Evolutionary conservation across 2,888 invertebrate genomes (phyloP).

Genomic region (Archaeoteleia sp.): DNA sequence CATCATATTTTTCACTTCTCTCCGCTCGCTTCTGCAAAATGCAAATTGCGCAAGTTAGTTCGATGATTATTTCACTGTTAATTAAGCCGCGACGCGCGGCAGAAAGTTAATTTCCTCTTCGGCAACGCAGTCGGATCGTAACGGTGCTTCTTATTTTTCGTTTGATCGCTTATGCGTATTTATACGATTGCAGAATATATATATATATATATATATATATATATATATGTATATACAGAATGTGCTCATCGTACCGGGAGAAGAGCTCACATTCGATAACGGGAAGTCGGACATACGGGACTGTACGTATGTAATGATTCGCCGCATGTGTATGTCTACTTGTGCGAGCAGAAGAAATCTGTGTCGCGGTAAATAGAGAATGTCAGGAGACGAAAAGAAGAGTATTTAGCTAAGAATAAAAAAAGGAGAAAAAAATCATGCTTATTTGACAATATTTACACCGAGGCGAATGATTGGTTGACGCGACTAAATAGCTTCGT

Average conservation of each 20-base stretch:
- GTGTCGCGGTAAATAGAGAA: constrained; percentile 46
- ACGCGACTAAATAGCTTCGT: too few relatives aligned
- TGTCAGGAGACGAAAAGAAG: constrained; percentile 6
- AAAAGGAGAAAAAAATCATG: too few relatives aligned
- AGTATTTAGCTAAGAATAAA: too few relatives aligned
- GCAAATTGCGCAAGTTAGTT: too few relatives aligned
- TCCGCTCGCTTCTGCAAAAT: too few relatives aligned
- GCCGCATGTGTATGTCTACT: constrained; percentile 61
- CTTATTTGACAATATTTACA: too few relatives aligned
- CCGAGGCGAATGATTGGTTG: too few relatives aligned
- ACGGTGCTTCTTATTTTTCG: constrained; percentile 33
- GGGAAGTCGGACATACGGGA: constrained; percentile 63
- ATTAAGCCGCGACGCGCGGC: too few relatives aligned
- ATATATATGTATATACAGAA: constrained; percentile 48
- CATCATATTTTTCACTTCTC: too few relatives aligned
- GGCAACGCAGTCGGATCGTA: constrained; percentile 5
- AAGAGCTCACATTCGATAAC: constrained; percentile 61
- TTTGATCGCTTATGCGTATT: constrained; percentile 45
- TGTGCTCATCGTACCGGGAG: constrained; percentile 33
- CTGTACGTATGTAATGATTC: constrained; percentile 59
- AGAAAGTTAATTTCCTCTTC: too few relatives aligned
- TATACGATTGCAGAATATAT: constrained; percentile 49
- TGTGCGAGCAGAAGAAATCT: constrained; percentile 50
- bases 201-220: too few relatives aligned
- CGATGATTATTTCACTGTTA: too few relatives aligned